phyloP scores from a whole-genome alignment of 2,797 vertebrate genomes.

The Orientallactaga sibirica region DNA sequence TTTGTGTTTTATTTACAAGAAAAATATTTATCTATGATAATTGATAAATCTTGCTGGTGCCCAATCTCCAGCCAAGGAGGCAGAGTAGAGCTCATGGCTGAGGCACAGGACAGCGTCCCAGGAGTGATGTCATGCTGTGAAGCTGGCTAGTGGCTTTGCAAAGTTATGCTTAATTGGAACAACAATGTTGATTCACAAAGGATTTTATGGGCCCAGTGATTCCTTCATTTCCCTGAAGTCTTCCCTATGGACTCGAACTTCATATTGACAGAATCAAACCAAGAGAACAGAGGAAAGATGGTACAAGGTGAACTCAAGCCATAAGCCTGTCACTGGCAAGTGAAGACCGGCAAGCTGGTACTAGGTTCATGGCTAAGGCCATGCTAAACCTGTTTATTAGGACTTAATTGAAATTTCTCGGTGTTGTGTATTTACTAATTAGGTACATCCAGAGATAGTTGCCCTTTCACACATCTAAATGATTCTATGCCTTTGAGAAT shows the following conservation, averaged over 20 bases:
- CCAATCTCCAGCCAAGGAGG: neutral
- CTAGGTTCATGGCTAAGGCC: rapidly evolving
- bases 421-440: neutral
- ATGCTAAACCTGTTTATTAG: neutral
- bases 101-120: neutral
- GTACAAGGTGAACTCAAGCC: neutral
- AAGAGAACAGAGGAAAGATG: neutral
- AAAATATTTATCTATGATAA: neutral
- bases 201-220: neutral
- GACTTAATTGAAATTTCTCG: neutral
- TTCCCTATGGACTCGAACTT: neutral
- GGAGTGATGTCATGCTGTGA: neutral
- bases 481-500: neutral
- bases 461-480: neutral
- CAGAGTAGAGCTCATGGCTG: neutral
- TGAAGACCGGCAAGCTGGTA: neutral
- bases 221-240: neutral
- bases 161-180: slow-evolving; percentile 22
- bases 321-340: rapidly evolving
- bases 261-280: neutral
- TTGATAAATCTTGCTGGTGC: neutral
- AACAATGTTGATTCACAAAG: neutral
- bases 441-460: neutral
- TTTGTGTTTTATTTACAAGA: slow-evolving; percentile 15
- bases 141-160: neutral